A percentile compares a stretch with the other conserved stretches of the same genome.
These are phyloP conservation scores for Atta texana DNA, from an alignment of 1,140 invertebrate genomes.

Conservation along the genomic window DNA sequence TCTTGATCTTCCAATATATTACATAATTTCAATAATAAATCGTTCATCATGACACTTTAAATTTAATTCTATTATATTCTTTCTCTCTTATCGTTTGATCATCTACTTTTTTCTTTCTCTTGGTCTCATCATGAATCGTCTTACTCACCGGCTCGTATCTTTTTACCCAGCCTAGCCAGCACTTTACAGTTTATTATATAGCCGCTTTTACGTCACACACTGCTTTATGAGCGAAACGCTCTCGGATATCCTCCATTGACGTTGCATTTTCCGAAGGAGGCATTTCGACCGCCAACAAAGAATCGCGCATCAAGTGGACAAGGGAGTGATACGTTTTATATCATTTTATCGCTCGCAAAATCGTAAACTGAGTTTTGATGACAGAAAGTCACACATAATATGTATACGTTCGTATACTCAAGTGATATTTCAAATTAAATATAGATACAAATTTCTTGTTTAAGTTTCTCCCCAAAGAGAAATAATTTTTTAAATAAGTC, in stretches of 20 bases:
- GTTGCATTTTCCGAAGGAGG: constrained; percentile 60
- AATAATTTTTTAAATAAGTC: too few species aligned
- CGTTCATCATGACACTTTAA: constrained; percentile 79
- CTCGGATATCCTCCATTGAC: constrained; percentile 61
- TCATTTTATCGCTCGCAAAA: constrained; percentile 56
- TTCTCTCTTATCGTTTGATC: background rate
- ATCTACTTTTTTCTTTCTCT: background rate
- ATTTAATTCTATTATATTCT: constrained; percentile 69
- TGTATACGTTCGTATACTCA: background rate
- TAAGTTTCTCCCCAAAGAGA: background rate
- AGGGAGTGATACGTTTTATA: constrained; percentile 47
- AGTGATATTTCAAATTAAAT: constrained; percentile 34
- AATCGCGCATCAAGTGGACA: constrained; percentile 60
- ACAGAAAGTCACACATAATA: constrained; percentile 18
- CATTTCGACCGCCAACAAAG: constrained; percentile 51
- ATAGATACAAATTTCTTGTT: background rate
- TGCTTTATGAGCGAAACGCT: constrained; percentile 60
- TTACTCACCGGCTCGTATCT: constrained; percentile 17
- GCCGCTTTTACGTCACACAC: constrained; percentile 51
- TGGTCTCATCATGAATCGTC: constrained; percentile 5
- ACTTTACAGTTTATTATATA: constrained; percentile 58
- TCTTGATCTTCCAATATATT: background rate
- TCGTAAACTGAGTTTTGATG: constrained; percentile 38
- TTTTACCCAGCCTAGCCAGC: constrained; percentile 33
- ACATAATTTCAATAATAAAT: constrained; percentile 30